These are phyloP conservation scores for Aphidius colemani DNA, from an alignment of 2,888 invertebrate genomes.

Conservation along the genomic window DNA sequence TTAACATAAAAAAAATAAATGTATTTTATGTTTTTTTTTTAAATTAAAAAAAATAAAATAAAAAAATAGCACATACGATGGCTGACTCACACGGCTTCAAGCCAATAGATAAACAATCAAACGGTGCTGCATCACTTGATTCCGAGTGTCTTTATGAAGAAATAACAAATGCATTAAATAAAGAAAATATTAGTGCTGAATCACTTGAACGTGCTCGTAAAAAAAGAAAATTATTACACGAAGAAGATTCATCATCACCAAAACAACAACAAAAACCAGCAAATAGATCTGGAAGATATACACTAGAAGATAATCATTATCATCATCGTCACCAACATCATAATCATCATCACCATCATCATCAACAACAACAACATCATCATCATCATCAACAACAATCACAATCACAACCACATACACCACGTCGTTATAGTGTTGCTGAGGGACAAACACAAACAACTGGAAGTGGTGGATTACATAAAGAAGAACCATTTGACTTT, in stretches of 20 bases:
- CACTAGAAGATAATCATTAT: conserved; percentile 4
- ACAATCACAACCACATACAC: no score
- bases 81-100: conserved; percentile 59
- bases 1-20: neutral
- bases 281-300: neutral
- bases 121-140: conserved; percentile 53
- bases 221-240: conserved; percentile 33
- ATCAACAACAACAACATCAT: conserved; percentile 41
- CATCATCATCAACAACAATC: neutral
- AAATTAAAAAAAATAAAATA: conserved; percentile 15
- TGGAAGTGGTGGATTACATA: conserved; percentile 58
- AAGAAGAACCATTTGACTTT: conserved; percentile 37
- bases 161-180: conserved; percentile 52
- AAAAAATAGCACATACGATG: conserved; percentile 51
- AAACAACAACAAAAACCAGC: neutral
- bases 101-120: conserved; percentile 59
- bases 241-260: conserved; percentile 16
- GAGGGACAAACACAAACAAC: conserved; percentile 37
- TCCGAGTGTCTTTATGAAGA: conserved; percentile 59
- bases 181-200: conserved; percentile 35
- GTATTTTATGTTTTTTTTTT: neutral
- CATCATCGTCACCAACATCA: conserved; percentile 29
- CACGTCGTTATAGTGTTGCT: conserved; percentile 3
- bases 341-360: conserved; percentile 21
- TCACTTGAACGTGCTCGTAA: conserved; percentile 31